These are phyloP conservation scores for Thunnus albacares DNA, from an alignment of 2,797 vertebrate species.

Conservation along the genomic window DNA sequence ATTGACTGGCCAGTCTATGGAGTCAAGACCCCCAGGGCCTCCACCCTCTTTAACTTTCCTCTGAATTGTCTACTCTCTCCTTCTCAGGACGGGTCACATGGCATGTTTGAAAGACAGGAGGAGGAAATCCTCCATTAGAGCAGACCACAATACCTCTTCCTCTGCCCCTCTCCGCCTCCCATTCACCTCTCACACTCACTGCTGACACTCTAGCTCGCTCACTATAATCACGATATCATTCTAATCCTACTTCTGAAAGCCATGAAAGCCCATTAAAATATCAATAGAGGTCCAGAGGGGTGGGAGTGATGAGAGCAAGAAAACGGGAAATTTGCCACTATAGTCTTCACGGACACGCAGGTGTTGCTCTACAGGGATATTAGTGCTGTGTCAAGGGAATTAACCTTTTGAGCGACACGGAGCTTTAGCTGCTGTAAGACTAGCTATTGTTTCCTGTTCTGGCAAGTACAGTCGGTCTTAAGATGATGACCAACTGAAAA, in stretches of 20 bases:
- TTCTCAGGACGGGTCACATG: slow-evolving; percentile 65
- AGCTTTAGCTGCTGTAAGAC: slow-evolving; percentile 54
- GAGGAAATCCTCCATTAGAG: slow-evolving; percentile 83
- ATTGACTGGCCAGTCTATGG: slow-evolving; percentile 54
- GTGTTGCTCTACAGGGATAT: slow-evolving; percentile 48
- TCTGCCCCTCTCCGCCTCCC: slow-evolving; percentile 66
- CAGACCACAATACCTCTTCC: slow-evolving; percentile 77
- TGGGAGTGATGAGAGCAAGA: slow-evolving; percentile 41
- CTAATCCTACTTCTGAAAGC: slow-evolving; percentile 59
- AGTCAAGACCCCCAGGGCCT: slow-evolving; percentile 33
- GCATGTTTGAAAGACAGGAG: slow-evolving; percentile 69
- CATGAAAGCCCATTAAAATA: slow-evolving; percentile 72
- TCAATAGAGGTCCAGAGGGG: slow-evolving; percentile 49
- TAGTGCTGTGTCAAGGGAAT: slow-evolving; percentile 56
- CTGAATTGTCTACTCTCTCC: slow-evolving; percentile 40
- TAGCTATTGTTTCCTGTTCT: slow-evolving; percentile 65
- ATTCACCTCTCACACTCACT: slow-evolving; percentile 69
- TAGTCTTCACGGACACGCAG: slow-evolving; percentile 37
- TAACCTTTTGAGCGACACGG: slow-evolving; percentile 55
- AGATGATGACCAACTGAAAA: slow-evolving; percentile 14
- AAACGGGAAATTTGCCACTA: neutral
- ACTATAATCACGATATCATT: slow-evolving; percentile 64
- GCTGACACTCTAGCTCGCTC: slow-evolving; percentile 43
- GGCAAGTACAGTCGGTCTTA: slow-evolving; percentile 37
- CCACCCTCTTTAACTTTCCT: slow-evolving; percentile 46